A percentile compares a stretch with the other conserved stretches of the same genome.
Conservation (phyloP, 2,888 invertebrate genomes). For the Hydraecia micacea region DNA sequence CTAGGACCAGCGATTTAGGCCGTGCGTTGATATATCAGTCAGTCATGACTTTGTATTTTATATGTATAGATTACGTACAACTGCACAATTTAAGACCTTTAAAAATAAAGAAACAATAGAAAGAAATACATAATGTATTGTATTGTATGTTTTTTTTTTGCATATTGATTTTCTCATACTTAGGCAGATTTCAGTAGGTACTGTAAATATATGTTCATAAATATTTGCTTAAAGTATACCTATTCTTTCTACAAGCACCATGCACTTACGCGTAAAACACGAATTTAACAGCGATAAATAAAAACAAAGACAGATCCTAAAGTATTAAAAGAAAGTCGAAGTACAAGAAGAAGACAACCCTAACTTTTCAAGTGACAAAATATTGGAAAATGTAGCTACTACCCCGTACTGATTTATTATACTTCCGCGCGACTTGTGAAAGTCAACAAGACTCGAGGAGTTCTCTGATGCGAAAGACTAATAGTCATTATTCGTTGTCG, state of each 20-base stretch:
- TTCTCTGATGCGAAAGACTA: conserved; percentile 35
- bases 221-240: not conserved
- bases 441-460: conserved; percentile 31
- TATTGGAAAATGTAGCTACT: conserved; percentile 41
- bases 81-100: not conserved
- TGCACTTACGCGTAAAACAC: not conserved
- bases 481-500: conserved; percentile 27
- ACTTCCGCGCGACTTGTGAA: conserved; percentile 47
- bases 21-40: too few relatives aligned
- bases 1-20: too few relatives aligned
- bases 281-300: not conserved
- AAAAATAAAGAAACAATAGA: not conserved
- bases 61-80: not conserved
- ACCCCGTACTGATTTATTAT: conserved; percentile 42
- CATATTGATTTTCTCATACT: too few relatives aligned
- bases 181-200: too few relatives aligned
- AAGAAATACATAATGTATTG: too few relatives aligned
- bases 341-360: not conserved
- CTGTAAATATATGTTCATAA: not conserved
- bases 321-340: not conserved
- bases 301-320: not conserved
- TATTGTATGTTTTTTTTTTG: too few relatives aligned
- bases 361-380: conserved; percentile 32
- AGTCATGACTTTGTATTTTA: too few relatives aligned
- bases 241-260: not conserved